A percentile compares a stretch with the other conserved stretches of the same genome.
Conservation (phyloP, 1,140 invertebrate genomes). For the Heliconius melpomene region DNA sequence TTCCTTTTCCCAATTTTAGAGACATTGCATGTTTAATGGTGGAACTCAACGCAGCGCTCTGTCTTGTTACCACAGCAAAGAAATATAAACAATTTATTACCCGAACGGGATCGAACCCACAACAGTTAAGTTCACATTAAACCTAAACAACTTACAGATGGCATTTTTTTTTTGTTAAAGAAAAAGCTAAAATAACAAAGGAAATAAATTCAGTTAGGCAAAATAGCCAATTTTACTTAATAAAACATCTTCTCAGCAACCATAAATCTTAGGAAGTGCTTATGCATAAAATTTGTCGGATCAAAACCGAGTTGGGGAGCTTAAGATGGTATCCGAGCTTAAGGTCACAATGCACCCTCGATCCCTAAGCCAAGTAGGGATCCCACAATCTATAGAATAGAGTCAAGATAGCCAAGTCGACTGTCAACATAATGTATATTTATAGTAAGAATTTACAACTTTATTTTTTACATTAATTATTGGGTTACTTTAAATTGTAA, state of each 20-base stretch:
- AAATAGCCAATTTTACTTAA: constrained; percentile 1
- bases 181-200: not conserved
- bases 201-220: not conserved
- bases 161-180: not conserved
- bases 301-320: constrained; percentile 40
- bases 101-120: no score
- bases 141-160: not conserved
- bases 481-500: no score
- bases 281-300: constrained; percentile 44
- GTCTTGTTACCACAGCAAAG: no score
- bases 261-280: constrained; percentile 33
- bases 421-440: no score
- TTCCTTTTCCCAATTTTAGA: no score
- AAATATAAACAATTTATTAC: no score
- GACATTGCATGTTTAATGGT: no score
- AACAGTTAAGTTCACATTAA: no score
- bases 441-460: no score
- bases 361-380: constrained; percentile 53
- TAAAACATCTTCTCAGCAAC: constrained; percentile 2
- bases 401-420: constrained; percentile 36
- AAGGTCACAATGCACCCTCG: constrained; percentile 52
- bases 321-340: constrained; percentile 34
- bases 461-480: no score
- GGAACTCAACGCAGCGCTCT: no score
- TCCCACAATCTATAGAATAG: constrained; percentile 45